Conservation (phyloP, 2,113 vertebrate species). For the Corythaeola cristata region DNA sequence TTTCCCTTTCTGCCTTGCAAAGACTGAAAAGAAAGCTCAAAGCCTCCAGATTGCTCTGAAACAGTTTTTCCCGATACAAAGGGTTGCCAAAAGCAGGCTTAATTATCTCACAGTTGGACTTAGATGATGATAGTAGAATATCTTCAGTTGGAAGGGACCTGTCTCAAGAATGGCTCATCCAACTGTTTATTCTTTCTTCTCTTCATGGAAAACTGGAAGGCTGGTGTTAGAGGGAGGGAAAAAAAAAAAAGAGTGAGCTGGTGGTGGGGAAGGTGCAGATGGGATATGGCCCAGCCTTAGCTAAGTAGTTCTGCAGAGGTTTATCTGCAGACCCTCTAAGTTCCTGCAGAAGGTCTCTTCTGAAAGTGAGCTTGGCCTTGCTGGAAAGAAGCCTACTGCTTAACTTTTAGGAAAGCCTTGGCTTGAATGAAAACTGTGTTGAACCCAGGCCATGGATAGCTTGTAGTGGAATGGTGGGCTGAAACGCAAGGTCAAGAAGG, state of each 20-base stretch:
- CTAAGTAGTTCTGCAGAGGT: too few species aligned
- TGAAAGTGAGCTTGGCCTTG: background rate
- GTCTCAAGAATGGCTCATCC: background rate
- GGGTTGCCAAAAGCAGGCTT: background rate
- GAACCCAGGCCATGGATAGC: background rate
- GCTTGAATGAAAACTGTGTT: background rate
- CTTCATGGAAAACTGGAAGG: background rate
- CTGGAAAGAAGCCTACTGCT: background rate
- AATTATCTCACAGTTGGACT: background rate
- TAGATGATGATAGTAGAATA: accelerated
- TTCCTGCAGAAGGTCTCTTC: background rate
- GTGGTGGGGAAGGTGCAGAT: background rate
- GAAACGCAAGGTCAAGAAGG: background rate
- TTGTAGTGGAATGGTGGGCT: accelerated
- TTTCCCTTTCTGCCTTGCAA: background rate
- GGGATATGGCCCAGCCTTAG: background rate
- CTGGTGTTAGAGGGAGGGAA: accelerated
- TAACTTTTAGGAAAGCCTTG: background rate
- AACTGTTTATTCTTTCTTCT: background rate
- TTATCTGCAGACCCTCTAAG: background rate
- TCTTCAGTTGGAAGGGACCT: too few species aligned
- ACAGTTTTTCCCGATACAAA: background rate
- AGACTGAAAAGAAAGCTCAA: background rate
- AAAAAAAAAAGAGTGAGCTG: background rate
- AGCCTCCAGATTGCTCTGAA: background rate